Base-by-base conservation (phyloP, 2,888 invertebrate species). In the Abscondita cerata region DNA sequence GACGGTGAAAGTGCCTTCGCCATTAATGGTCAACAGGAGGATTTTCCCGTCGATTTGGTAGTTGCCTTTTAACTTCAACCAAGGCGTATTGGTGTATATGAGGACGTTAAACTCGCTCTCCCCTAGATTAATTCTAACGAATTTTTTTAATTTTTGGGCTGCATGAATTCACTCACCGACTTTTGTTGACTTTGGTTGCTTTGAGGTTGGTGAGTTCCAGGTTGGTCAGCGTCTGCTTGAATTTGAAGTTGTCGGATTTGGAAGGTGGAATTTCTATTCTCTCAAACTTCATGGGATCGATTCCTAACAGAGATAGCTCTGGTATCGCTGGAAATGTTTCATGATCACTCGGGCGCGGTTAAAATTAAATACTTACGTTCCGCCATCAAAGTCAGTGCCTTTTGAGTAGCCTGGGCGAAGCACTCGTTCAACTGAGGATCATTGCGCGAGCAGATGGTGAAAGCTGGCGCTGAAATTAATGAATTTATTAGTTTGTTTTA, bases 361-460 rank as follows among this genome's bases (percentile, higher is more conserved):
- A n/a, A n/a, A n/a, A n/a, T n/a, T n/a, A n/a, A n/a, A n/a, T 48
- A 89, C 83, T 16, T 76, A 77, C 5, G 89, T 78, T 0, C 89
- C 89, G 71, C 89, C 89, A 62, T 15, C 13, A 31, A 13, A 9
- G 19, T 11, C n/a, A 31, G 25, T 12, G n/a, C 48, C 5, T 12
- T 20, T n/a, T 48, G 48, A n/a, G 25, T 20, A 0, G 48, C 48
- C n/a, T 9, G 9, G 11, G n/a, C 4, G 2, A 19, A 19, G 3
- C 47, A 47, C 41, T 51, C 25, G 51, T 46, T 44, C 13, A 38
- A 34, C 16, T 25, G 31, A 19, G 19, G 41, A 15, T 20, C 25
- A 20, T 20, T 41, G 18, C 41, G 41, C 8, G 41, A 12, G 16
- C 41, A 41, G 1, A 41, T 4, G 2, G 25, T 41, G 13, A 12